Conservation (phyloP, 2,113 vertebrate species). For the Ceuthmochares aereus region DNA sequence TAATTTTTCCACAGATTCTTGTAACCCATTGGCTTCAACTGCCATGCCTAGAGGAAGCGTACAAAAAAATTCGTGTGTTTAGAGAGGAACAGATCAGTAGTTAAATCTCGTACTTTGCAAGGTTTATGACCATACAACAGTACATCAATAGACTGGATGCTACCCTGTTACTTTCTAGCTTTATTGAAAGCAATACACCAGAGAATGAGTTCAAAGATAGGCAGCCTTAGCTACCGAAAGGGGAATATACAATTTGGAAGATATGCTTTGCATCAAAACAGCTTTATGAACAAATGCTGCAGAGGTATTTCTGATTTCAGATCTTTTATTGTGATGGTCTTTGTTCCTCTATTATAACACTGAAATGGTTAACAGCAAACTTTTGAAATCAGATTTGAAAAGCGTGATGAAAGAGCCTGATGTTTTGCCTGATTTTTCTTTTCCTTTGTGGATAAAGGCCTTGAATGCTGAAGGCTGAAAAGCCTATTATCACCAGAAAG, state of each 20-base stretch:
- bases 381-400: conserved; percentile 57
- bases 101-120: background rate
- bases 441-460: conserved; percentile 51
- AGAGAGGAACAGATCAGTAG: background rate
- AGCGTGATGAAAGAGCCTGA: conserved; percentile 47
- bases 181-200: background rate
- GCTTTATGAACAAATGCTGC: background rate
- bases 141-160: background rate
- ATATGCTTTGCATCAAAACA: background rate
- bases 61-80: background rate
- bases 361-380: conserved; percentile 61
- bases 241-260: background rate
- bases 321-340: background rate
- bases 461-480: conserved; percentile 63
- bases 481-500: conserved; percentile 63
- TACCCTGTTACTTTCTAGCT: background rate
- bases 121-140: background rate
- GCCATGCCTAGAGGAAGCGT: background rate
- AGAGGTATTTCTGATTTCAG: background rate
- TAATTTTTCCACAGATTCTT: background rate
- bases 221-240: background rate
- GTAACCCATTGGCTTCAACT: background rate
- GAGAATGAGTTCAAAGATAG: background rate
- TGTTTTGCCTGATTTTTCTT: conserved; percentile 57
- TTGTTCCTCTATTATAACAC: background rate